These are phyloP conservation scores for Phyllotreta striolata DNA, from an alignment of 2,888 invertebrate species.

Conservation along the genomic window DNA sequence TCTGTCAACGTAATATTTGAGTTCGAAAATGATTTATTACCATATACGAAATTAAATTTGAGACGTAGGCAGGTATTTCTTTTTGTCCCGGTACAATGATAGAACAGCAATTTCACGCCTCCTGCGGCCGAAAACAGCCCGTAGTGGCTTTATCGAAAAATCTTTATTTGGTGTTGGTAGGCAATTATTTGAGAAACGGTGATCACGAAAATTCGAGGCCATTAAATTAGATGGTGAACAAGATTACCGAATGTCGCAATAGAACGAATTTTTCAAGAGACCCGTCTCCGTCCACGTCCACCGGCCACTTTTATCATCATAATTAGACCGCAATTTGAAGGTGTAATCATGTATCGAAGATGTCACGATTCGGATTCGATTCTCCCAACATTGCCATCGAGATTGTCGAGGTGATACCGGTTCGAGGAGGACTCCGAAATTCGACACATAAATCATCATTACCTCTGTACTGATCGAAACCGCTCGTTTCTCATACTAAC, in stretches of 20 bases:
- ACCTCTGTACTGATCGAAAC: neutral
- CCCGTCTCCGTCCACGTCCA: conserved; percentile 26
- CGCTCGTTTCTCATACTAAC: too few relatives aligned
- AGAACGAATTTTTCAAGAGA: conserved; percentile 35
- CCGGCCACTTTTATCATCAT: conserved; percentile 35
- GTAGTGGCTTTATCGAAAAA: conserved; percentile 35
- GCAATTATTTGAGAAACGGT: conserved; percentile 38
- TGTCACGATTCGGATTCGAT: conserved; percentile 37
- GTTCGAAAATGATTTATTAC: too few relatives aligned
- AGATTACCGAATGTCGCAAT: conserved; percentile 40
- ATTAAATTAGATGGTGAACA: conserved; percentile 37
- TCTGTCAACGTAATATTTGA: too few relatives aligned
- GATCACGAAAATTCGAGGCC: conserved; percentile 33
- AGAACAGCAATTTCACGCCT: conserved; percentile 28
- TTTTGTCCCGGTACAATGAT: conserved; percentile 13
- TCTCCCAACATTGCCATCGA: conserved; percentile 34
- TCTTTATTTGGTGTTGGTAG: conserved; percentile 33
- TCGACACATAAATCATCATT: conserved; percentile 28
- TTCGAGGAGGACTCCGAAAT: conserved; percentile 26
- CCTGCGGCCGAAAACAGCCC: conserved; percentile 27
- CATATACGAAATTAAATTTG: neutral
- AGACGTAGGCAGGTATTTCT: neutral
- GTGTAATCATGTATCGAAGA: conserved; percentile 37
- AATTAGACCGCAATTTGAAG: conserved; percentile 38
- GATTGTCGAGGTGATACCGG: conserved; percentile 19